These are phyloP conservation scores for Nematolebias whitei DNA, from an alignment of 2,113 vertebrate genomes.

Conservation along the genomic window DNA sequence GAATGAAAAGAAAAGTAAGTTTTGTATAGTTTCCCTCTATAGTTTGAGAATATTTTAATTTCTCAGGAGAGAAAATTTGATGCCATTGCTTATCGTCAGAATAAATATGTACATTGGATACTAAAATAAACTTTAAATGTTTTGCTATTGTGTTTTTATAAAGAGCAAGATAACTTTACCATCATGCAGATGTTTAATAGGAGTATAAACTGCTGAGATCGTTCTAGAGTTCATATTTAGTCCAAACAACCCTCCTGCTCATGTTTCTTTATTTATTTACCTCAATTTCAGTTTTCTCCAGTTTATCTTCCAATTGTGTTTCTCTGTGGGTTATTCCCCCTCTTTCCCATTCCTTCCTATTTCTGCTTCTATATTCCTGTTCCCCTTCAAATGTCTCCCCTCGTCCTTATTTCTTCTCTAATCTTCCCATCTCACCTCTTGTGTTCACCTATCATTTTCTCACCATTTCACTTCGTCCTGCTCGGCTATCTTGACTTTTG, in stretches of 20 bases:
- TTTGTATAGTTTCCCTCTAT: too few species aligned
- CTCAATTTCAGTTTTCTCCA: background rate
- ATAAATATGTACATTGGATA: background rate
- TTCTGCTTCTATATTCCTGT: background rate
- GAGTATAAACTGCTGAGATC: too few species aligned
- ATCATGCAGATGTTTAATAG: background rate
- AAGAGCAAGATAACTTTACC: background rate
- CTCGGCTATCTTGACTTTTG: constrained; percentile 20
- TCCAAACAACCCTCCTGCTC: background rate
- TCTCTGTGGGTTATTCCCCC: constrained; percentile 25
- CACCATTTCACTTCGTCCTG: background rate
- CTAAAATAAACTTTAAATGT: background rate
- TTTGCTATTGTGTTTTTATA: background rate
- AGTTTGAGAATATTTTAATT: background rate
- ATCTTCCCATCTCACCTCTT: constrained; percentile 5
- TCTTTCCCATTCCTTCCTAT: background rate
- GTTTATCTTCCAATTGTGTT: constrained; percentile 8
- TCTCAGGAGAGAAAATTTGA: background rate
- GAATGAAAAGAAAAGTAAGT: too few species aligned
- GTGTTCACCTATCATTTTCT: constrained; percentile 31
- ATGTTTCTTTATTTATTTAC: constrained; percentile 7
- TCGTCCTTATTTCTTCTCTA: constrained; percentile 2
- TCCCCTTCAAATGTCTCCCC: constrained; percentile 5
- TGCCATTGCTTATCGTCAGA: background rate
- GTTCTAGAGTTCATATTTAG: background rate